Conservation (phyloP, 2,888 invertebrate species). For the Tipula unca region DNA sequence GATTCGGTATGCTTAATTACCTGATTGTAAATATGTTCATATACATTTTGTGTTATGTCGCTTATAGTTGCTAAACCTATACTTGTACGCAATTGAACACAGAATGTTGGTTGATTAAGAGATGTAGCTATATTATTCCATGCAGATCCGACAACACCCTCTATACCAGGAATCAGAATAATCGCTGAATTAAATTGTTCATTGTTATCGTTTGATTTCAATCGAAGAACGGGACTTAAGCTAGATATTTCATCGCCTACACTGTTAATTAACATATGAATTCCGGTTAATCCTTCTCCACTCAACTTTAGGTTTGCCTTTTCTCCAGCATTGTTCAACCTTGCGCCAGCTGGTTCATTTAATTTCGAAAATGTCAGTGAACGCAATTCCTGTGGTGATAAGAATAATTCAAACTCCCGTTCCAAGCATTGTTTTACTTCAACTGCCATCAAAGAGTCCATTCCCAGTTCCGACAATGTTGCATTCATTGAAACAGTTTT, state of each 20-base stretch:
- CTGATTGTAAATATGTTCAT: too few relatives aligned
- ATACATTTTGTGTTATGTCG: too few relatives aligned
- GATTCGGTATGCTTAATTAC: constrained; percentile 46
- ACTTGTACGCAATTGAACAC: constrained; percentile 29
- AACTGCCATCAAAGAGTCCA: constrained; percentile 93
- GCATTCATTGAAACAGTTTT: too few relatives aligned
- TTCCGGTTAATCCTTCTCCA: constrained; percentile 40
- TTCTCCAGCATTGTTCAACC: constrained; percentile 30
- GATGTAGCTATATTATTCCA: constrained; percentile 36
- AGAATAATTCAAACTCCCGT: constrained; percentile 84
- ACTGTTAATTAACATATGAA: constrained; percentile 51
- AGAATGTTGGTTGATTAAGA: constrained; percentile 30
- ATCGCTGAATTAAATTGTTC: too few relatives aligned
- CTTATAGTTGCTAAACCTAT: too few relatives aligned
- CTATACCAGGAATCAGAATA: too few relatives aligned
- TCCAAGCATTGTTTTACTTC: constrained; percentile 91
- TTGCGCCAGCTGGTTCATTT: neutral
- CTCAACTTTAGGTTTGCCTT: constrained; percentile 35
- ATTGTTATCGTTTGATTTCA: too few relatives aligned
- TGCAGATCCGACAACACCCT: constrained; percentile 38
- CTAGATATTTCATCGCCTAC: constrained; percentile 52
- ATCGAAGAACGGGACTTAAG: constrained; percentile 45
- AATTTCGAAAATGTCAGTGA: constrained; percentile 61
- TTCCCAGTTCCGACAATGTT: too few relatives aligned
- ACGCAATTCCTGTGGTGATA: constrained; percentile 81